Evolutionary conservation across 2,113 vertebrate species (phyloP), one percentile per base, ranked within the genome.

Genomic region (Sylvietta virens): DNA sequence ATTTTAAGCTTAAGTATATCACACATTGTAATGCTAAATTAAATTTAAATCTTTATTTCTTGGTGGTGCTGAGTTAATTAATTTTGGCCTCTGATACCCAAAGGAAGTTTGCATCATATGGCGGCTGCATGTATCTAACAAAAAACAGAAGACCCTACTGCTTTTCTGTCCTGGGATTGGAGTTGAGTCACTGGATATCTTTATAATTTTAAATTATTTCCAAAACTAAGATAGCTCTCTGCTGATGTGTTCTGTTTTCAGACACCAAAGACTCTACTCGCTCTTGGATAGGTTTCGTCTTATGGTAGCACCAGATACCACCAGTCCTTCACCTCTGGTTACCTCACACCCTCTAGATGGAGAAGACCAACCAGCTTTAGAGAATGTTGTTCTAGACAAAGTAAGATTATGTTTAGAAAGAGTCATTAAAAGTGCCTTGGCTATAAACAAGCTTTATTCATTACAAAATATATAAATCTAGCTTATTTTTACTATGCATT

Each of bases 241-340:
- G 19, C 71, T 94, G 50, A 28, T 81, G 15, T 92, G 31, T 76
- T 80, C 51, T 93, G 0, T 28, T 97, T 97, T 61, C 96, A 99
- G 99, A 90, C 99, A 99, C 97, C 99, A 99, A 98, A 98, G 99
- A 97, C 99, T 99, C 78, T 99, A 98, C 97, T 99, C 99, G 11
- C 98, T 99, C 97, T 98, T 99, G 98, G 99, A 99, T 97, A 99
- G 99, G 95, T 99, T 99, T 95, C 98, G 99, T 96, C 98, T 98
- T 31, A 98, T 98, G 72, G 98, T 99, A 5, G 98, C 98, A 8
- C 98, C 98, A 22, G 98, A 98, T 74, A 98, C 98, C 4, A 93
- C 81, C 6, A 99, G 99, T 96, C 99, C 99, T 47, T 91, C 96
- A 12, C 98, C 99, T 87, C 98, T 98, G 5, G 94, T 99, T 64